Conservation (phyloP, 2,888 invertebrate genomes). For the Rotaria socialis region DNA sequence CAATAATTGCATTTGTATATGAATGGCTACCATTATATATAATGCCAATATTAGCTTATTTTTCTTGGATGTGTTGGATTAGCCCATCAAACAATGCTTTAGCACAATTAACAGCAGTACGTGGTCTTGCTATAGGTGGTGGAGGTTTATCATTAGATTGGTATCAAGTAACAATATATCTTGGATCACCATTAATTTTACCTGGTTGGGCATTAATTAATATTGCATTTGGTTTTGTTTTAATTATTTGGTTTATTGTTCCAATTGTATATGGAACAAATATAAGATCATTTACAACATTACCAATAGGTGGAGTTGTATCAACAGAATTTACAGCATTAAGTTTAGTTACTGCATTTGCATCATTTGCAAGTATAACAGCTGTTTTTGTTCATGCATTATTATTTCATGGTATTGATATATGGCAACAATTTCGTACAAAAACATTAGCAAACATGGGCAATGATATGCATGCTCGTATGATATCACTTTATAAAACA, state of each 20-base stretch:
- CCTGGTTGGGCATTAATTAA: constrained; percentile 12
- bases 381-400: not conserved
- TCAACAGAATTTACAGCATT: not conserved
- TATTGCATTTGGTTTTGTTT: constrained; percentile 1
- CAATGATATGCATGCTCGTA: not conserved
- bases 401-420: not conserved
- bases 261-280: not conserved
- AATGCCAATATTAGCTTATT: constrained; percentile 11
- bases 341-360: not conserved
- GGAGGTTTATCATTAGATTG: constrained; percentile 12
- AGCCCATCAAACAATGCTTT: not conserved
- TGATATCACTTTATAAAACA: not conserved
- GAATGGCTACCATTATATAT: constrained; percentile 28
- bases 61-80: constrained; percentile 31
- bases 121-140: not conserved
- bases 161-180: not conserved
- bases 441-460: not conserved
- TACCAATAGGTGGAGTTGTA: constrained; percentile 2
- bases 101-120: constrained; percentile 8
- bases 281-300: not conserved
- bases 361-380: not conserved
- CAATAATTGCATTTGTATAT: not conserved
- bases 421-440: not conserved
- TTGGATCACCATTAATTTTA: constrained; percentile 27
- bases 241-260: not conserved